Evolutionary conservation across 2,797 vertebrate species (phyloP), one percentile per base, ranked within the genome.

Genomic region (Nannoperca australis): DNA sequence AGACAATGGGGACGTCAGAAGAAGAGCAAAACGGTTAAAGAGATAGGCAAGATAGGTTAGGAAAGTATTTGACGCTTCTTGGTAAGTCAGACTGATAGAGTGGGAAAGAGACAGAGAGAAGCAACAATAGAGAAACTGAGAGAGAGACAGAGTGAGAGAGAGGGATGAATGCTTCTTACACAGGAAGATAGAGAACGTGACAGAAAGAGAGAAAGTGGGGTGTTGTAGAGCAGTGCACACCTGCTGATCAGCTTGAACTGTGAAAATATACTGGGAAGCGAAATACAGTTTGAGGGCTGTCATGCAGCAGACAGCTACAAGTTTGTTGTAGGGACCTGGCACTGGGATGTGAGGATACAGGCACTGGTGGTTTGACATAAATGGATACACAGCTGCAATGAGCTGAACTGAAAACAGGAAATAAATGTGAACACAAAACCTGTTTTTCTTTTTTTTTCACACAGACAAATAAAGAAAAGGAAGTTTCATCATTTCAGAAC

Each of bases 351-450:
- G 91, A 71, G 91, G 89, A 93, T 91, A 64, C 84, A 87, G 75
- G 80, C 86, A 84, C 79, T 79, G 83, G 91, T 88, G 94, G 94
- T 92, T 94, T 92, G 92, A 92, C 90, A 93, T 73, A 93, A 95
- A 94, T 93, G 94, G 94, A 92, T 93, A 55, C 89, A 86, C 95
- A 96, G 95, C 94, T 95, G 95, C 92, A 78, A 88, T 81, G 91
- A 92, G 83, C 77, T 92, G 93, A 95, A 95, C 88, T 90, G 94
- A 95, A 95, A 95, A 95, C 94, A 94, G 94, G 93, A 95, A 95
- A 91, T 83, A 89, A 93, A 89, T 82, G 76, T 76, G 79, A 88
- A 77, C 58, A 68, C 71, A 82, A 82, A 85, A 62, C 51, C 32
- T 60, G 14, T 60, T 47, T 58, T 65, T 53, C 2, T 9, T 38